Evolutionary conservation across 2,888 invertebrate genomes (phyloP).

Genomic region (Protophormia terraenovae): DNA sequence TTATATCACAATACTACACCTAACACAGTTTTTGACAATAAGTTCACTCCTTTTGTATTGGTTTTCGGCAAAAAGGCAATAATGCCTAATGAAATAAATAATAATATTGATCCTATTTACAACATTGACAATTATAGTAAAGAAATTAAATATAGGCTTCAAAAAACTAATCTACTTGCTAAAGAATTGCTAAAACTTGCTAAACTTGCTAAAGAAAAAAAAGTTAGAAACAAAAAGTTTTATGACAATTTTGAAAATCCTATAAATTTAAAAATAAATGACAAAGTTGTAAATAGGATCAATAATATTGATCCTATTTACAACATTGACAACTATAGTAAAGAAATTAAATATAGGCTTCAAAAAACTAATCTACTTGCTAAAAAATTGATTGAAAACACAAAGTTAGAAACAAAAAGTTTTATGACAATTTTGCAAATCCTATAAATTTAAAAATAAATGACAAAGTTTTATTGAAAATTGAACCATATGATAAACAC

Average conservation of each 20-base stretch:
- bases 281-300: conserved; percentile 8
- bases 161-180: neutral
- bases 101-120: conserved; percentile 18
- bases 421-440: conserved; percentile 13
- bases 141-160: conserved; percentile 10
- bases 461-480: conserved; percentile 1
- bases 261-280: neutral
- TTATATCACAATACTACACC: too few relatives aligned
- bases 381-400: neutral
- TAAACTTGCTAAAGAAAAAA: too few relatives aligned
- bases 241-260: conserved; percentile 18
- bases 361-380: neutral
- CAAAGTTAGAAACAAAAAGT: neutral
- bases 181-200: neutral
- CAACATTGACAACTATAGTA: conserved; percentile 22
- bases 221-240: neutral
- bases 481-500: conserved; percentile 21
- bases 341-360: conserved; percentile 5
- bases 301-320: conserved; percentile 23
- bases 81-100: too few relatives aligned
- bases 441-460: neutral
- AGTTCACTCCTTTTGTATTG: too few relatives aligned
- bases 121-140: conserved; percentile 21
- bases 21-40: too few relatives aligned
- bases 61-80: too few relatives aligned